phyloP scores from a whole-genome alignment of 2,113 vertebrate species.

The Raja brachyura region DNA sequence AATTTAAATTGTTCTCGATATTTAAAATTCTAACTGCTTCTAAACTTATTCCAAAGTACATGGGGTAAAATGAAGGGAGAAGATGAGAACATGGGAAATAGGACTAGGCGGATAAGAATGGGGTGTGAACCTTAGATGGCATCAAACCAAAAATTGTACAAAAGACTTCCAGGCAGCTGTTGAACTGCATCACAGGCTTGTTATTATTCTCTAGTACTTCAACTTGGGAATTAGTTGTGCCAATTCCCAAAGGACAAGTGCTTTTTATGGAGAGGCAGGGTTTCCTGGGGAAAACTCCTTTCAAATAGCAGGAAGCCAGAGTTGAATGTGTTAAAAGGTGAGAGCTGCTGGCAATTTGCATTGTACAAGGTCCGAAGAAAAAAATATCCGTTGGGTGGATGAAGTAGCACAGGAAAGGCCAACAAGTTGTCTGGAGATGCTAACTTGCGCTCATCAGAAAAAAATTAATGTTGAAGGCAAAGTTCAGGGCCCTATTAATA shows the following conservation, averaged over 20 bases:
- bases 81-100: no score
- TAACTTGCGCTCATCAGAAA: constrained; percentile 9
- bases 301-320: constrained; percentile 2
- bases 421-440: background rate
- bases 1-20: no score
- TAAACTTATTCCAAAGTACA: no score
- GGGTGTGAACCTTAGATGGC: background rate
- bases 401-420: constrained; percentile 15
- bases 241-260: background rate
- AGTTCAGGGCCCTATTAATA: background rate
- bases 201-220: background rate
- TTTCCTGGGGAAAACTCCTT: constrained; percentile 23
- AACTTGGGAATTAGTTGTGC: background rate
- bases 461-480: background rate
- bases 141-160: background rate
- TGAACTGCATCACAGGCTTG: background rate
- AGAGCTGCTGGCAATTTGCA: background rate
- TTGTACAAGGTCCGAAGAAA: background rate
- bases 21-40: no score
- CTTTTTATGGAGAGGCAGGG: background rate
- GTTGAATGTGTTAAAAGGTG: background rate
- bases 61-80: no score
- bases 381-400: constrained; percentile 14
- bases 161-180: background rate
- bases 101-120: no score